Evolutionary conservation across 2,113 vertebrate species (phyloP).

Genomic region (Crotalus horridus): DNA sequence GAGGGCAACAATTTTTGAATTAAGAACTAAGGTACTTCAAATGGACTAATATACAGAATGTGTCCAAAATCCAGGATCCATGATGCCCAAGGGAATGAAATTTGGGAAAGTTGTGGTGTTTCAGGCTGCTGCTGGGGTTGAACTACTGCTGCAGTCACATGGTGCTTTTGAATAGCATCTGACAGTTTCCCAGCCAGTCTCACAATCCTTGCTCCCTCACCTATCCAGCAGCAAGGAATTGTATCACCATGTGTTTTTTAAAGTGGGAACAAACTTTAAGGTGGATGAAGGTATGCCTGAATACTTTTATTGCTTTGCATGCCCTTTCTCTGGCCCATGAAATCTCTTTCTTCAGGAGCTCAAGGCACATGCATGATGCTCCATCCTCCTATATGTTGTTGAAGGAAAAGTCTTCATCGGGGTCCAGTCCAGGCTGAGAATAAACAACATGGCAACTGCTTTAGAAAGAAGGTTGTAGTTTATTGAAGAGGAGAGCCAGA

Average conservation of each 20-base stretch:
- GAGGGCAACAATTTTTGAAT: not conserved
- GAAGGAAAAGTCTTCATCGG: too few relatives aligned
- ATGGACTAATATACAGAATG: not conserved
- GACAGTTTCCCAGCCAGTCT: not conserved
- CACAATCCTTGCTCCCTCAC: not conserved
- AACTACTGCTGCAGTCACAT: not conserved
- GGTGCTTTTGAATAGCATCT: not conserved
- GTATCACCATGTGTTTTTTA: not conserved
- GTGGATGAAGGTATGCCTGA: not conserved
- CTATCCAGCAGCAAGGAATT: not conserved
- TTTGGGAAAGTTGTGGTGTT: not conserved
- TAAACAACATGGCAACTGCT: too few relatives aligned
- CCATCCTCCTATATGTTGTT: not conserved
- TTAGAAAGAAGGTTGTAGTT: too few relatives aligned
- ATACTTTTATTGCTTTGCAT: not conserved
- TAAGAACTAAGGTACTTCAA: not conserved
- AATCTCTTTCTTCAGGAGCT: not conserved
- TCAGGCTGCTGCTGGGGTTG: not conserved
- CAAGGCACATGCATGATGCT: not conserved
- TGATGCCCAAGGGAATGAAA: not conserved
- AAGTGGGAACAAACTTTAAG: not conserved
- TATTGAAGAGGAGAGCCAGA: too few relatives aligned
- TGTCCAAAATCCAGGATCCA: not conserved
- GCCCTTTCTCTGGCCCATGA: not conserved
- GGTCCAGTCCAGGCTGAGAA: too few relatives aligned